phyloP scores from a whole-genome alignment of 2,888 invertebrate species.

The Drosophila birchii region DNA sequence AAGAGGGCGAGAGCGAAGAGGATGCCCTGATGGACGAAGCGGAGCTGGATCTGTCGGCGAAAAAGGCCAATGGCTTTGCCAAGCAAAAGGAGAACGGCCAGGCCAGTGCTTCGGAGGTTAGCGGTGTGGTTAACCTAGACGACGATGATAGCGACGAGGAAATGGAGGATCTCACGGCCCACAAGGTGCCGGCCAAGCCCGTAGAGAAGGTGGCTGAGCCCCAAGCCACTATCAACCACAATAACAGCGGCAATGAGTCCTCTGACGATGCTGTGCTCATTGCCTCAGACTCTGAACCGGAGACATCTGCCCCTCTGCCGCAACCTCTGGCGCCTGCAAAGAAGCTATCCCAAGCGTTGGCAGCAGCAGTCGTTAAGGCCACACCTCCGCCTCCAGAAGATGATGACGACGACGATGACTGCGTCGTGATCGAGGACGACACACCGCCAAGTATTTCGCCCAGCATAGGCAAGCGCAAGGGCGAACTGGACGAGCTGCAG shows the following conservation, averaged over 20 bases:
- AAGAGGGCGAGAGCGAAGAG: constrained; percentile 50
- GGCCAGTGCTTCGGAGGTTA: constrained; percentile 50
- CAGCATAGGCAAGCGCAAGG: constrained; percentile 84
- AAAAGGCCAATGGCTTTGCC: constrained; percentile 64
- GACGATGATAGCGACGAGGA: constrained; percentile 82
- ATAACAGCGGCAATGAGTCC: constrained; percentile 60
- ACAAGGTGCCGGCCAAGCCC: constrained; percentile 40
- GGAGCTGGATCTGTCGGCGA: constrained; percentile 23
- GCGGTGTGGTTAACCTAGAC: constrained; percentile 76
- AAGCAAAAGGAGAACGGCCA: constrained; percentile 69
- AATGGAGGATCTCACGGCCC: constrained; percentile 50
- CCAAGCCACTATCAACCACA: constrained; percentile 16
- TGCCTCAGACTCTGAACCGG: constrained; percentile 82
- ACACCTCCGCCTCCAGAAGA: constrained; percentile 48
- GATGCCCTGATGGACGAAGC: constrained; percentile 1
- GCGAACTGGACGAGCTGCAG: constrained; percentile 85
- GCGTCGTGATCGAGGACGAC: constrained; percentile 86
- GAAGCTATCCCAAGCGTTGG: constrained; percentile 19
- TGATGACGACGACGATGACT: constrained; percentile 85
- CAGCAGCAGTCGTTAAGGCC: constrained; percentile 30
- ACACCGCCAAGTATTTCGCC: constrained; percentile 80
- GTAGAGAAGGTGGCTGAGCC: constrained; percentile 20
- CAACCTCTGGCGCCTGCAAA: constrained; percentile 27
- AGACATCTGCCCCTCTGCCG: constrained; percentile 40
- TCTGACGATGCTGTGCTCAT: constrained; percentile 83